phyloP scores from a whole-genome alignment of 2,888 invertebrate genomes.

The Pseudoips prasinana region DNA sequence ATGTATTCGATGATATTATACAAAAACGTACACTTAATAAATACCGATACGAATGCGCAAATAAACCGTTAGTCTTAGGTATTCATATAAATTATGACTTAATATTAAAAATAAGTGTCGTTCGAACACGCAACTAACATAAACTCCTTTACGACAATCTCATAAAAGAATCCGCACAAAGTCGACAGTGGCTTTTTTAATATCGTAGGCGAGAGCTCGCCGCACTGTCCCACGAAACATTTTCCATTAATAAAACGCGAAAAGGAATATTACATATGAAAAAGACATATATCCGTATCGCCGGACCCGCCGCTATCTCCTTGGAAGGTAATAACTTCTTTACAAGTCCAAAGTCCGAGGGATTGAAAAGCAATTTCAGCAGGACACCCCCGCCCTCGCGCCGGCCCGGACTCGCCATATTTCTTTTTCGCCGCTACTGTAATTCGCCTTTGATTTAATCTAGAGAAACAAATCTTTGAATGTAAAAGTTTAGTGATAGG shows the following conservation, averaged over 20 bases:
- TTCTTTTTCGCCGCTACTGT: conserved; percentile 81
- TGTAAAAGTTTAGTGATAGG: conserved; percentile 80
- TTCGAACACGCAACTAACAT: conserved; percentile 41
- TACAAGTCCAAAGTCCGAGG: conserved; percentile 84
- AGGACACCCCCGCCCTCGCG: conserved; percentile 77
- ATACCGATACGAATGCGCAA: conserved; percentile 19
- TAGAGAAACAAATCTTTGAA: conserved; percentile 82
- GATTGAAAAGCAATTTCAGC: conserved; percentile 84
- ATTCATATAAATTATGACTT: too few species aligned
- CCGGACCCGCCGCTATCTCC: conserved; percentile 81
- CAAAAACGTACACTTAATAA: too few species aligned
- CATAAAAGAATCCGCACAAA: conserved; percentile 70
- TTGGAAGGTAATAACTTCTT: conserved; percentile 83
- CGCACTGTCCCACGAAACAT: conserved; percentile 79
- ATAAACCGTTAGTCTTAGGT: too few species aligned
- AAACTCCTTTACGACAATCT: conserved; percentile 70
- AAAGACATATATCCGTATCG: conserved; percentile 82
- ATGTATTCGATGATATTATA: too few species aligned
- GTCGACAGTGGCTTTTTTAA: conserved; percentile 71
- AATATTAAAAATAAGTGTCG: too few species aligned
- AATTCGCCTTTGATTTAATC: conserved; percentile 82
- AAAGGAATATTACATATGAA: conserved; percentile 83
- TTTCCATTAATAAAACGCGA: conserved; percentile 83
- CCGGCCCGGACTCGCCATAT: conserved; percentile 77
- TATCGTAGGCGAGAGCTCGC: conserved; percentile 71